Percentiles rank a stretch among this genome's conserved stretches.
These are phyloP conservation scores for Colossoma macropomum DNA, from an alignment of 2,113 vertebrate genomes.

Conservation along the genomic window DNA sequence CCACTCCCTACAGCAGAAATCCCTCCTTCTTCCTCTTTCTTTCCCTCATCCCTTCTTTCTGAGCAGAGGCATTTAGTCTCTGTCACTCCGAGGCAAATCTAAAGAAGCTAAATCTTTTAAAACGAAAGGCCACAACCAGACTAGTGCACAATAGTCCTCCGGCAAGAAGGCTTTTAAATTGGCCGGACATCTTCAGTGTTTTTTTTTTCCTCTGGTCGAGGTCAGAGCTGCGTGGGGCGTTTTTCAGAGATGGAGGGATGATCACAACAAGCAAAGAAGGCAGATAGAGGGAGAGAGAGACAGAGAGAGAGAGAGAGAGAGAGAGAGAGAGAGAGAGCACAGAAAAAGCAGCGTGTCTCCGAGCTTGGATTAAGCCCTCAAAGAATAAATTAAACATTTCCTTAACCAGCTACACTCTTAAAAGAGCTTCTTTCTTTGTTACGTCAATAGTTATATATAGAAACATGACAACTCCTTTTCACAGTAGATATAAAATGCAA, in stretches of 20 bases:
- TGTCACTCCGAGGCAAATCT: constrained; percentile 34
- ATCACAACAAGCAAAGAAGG: constrained; percentile 10
- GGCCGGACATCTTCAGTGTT: background rate
- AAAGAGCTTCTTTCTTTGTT: background rate
- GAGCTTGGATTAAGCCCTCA: background rate
- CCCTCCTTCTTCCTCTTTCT: constrained; percentile 9
- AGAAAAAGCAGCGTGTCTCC: background rate
- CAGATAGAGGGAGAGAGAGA: background rate
- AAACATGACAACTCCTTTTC: background rate
- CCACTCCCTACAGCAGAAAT: constrained; percentile 38
- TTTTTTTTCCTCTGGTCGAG: background rate
- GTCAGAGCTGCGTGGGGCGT: background rate
- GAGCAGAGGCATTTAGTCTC: constrained; percentile 29
- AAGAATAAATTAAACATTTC: background rate
- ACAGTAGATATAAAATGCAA: too few relatives aligned
- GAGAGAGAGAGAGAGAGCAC: background rate
- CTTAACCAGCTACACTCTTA: background rate
- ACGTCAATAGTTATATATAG: background rate
- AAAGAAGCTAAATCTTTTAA: constrained; percentile 24
- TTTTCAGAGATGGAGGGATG: constrained; percentile 16
- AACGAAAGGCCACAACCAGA: constrained; percentile 30
- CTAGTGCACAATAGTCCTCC: constrained; percentile 11
- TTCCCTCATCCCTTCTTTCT: constrained; percentile 6
- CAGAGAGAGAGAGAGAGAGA: constrained; percentile 6
- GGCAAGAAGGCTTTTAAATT: constrained; percentile 16